Conservation (phyloP, 1,140 invertebrate genomes). For the Ostrea denselamellosa region DNA sequence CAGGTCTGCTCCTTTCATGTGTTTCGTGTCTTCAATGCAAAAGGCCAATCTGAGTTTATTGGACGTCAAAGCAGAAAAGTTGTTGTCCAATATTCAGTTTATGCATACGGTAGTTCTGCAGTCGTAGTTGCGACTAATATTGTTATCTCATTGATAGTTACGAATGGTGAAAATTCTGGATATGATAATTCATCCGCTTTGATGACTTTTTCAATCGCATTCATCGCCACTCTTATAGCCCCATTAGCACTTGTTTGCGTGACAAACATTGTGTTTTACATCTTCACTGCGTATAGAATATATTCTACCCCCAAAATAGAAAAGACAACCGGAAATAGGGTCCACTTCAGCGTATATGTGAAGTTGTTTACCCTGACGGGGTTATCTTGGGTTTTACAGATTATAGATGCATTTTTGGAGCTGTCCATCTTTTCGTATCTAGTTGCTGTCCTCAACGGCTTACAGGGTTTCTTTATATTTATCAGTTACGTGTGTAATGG, state of each 20-base stretch:
- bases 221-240: slow-evolving; percentile 36
- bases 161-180: slow-evolving; percentile 11
- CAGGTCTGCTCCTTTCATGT: slow-evolving; percentile 63
- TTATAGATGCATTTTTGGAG: slow-evolving; percentile 44
- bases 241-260: slow-evolving; percentile 26
- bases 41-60: not conserved
- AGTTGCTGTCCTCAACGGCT: slow-evolving; percentile 31
- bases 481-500: slow-evolving; percentile 40
- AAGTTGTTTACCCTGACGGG: slow-evolving; percentile 49
- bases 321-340: slow-evolving; percentile 31
- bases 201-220: slow-evolving; percentile 14
- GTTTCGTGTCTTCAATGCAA: slow-evolving; percentile 48
- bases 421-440: not conserved
- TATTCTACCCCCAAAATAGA: slow-evolving; percentile 4
- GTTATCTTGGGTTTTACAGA: slow-evolving; percentile 42
- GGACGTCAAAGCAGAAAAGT: not conserved
- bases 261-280: slow-evolving; percentile 44
- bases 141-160: not conserved
- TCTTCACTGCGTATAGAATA: slow-evolving; percentile 36
- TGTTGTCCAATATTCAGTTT: slow-evolving; percentile 16
- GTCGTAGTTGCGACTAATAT: slow-evolving; percentile 42
- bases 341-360: slow-evolving; percentile 45
- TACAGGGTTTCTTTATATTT: slow-evolving; percentile 48
- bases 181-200: slow-evolving; percentile 41
- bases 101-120: slow-evolving; percentile 33